Evolutionary conservation across 2,113 vertebrate genomes (phyloP).

Genomic region (Rhinolophus sinicus): DNA sequence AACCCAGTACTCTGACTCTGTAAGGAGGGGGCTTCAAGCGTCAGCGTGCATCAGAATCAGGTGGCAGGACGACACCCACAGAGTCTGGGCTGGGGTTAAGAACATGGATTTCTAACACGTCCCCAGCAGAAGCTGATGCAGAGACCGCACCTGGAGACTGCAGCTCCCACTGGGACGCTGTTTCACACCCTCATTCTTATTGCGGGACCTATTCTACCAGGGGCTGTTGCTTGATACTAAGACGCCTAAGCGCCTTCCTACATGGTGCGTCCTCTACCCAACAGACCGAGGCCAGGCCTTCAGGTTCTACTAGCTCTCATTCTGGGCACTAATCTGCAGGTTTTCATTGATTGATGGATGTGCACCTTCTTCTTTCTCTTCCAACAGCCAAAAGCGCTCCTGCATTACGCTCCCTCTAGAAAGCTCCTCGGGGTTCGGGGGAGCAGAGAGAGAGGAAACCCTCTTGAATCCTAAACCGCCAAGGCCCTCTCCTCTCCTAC

Average conservation of each 20-base stretch:
- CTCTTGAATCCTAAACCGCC: fast-evolving
- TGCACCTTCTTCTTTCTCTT: not conserved
- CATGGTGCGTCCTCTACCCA: not conserved
- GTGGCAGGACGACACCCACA: not conserved
- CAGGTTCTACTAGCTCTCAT: fast-evolving
- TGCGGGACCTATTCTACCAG: not conserved
- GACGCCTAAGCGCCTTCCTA: not conserved
- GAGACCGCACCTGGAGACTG: not conserved
- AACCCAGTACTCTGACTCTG: not conserved
- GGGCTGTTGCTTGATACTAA: not conserved
- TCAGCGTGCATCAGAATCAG: not conserved
- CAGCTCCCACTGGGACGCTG: fast-evolving
- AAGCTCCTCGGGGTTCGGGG: not conserved
- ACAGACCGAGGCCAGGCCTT: not conserved
- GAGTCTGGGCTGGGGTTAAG: too few species aligned
- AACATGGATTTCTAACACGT: not conserved
- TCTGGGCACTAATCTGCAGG: not conserved
- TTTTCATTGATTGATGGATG: fast-evolving
- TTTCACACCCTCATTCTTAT: fast-evolving
- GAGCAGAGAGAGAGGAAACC: not conserved
- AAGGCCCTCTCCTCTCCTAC: not conserved
- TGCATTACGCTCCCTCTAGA: not conserved
- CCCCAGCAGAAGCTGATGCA: not conserved
- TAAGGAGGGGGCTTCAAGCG: not conserved
- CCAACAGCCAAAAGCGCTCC: not conserved